Base-by-base conservation (phyloP, 2,888 invertebrate species). In the Hemaris fuciformis region DNA sequence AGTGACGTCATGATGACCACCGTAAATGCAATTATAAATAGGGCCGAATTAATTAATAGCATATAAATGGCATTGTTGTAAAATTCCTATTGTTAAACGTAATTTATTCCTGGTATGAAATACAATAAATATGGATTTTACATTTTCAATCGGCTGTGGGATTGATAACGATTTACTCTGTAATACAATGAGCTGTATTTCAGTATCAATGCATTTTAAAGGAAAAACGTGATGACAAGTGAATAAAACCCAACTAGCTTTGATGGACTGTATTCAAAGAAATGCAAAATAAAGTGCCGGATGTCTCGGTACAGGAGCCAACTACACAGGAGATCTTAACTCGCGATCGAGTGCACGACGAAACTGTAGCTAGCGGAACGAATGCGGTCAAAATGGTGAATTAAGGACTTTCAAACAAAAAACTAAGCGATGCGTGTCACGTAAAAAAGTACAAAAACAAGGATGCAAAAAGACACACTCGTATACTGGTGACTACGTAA, bases 281-380 rank as follows among this genome's bases (percentile, higher is more conserved):
- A 76, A 77, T 68, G 72, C 74, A 76, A 81, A 79, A 83, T 79
- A 87, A 87, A 80, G 76, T 76, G 79, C 88, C 89, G 88, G 88
- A 89, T 88, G 87, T 84, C 83, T 79, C 79, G 81, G 80, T 76
- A 81, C 80, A 79, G 75, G 76, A 78, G 77, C 74, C 65, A 74
- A 72, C 68, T 76, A 73, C 75, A 72, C 78, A 69, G 71, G 70
- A 83, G 82, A 87, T 85, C 83, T 79, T 72, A 79, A 73, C 74
- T 77, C 77, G 74, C 72, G 77, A 82, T 80, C 73, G 73, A 72
- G 74, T 74, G 76, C 77, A 80, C 76, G 72, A 75, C 76, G 71
- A 75, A 76, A 79, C 73, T 64, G 71, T 75, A 84, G 81, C 81
- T 83, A 79, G 84, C 82, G 85, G 85, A 85, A 87, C 85, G 76